phyloP scores from a whole-genome alignment of 2,888 invertebrate genomes.

The Trissolcus brochymenae region DNA sequence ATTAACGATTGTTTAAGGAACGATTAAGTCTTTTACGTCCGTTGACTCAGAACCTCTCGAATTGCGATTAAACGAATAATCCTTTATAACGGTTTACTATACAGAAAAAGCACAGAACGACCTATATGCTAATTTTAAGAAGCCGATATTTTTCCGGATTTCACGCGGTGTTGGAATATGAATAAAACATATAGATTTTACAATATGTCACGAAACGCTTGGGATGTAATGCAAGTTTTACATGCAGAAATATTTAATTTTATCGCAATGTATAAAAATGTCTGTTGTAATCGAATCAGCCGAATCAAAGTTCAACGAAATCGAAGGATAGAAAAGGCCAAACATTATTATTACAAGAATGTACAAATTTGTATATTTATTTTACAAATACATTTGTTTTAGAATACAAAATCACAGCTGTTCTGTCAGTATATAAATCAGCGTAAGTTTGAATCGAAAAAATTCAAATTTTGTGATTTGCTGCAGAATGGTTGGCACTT shows the following conservation, averaged over 20 bases:
- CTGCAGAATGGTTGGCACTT: not conserved
- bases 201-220: constrained; percentile 47
- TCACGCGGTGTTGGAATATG: constrained; percentile 30
- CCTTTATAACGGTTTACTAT: constrained; percentile 3
- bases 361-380: not conserved
- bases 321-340: not conserved
- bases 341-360: not conserved
- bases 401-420: too few species aligned
- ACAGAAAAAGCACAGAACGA: constrained; percentile 25
- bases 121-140: constrained; percentile 48
- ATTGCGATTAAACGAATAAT: constrained; percentile 40
- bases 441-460: not conserved
- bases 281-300: not conserved
- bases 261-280: constrained; percentile 22
- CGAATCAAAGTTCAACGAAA: too few species aligned
- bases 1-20: too few species aligned
- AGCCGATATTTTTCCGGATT: constrained; percentile 51
- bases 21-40: not conserved
- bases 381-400: too few species aligned
- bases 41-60: constrained; percentile 3
- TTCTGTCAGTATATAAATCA: not conserved
- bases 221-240: constrained; percentile 52
- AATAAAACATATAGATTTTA: constrained; percentile 48
- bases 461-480: not conserved
- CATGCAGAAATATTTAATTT: constrained; percentile 37